These are phyloP conservation scores for Rhombomys opimus DNA, from an alignment of 2,113 vertebrate genomes.

Conservation along the genomic window DNA sequence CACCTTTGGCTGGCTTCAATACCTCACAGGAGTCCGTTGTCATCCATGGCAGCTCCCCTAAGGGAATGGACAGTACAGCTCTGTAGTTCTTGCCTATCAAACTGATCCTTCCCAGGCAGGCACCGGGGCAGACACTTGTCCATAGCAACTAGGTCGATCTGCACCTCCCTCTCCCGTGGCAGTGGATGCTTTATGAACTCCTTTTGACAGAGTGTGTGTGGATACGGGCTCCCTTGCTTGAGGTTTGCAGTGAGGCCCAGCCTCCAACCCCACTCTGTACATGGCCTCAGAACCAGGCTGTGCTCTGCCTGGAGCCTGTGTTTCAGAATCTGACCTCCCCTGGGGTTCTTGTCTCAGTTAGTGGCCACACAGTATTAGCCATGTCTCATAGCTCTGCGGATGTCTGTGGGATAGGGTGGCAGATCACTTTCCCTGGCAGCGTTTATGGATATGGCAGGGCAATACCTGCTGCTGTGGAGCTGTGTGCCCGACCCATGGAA, in stretches of 20 bases:
- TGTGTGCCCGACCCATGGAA: fast-evolving
- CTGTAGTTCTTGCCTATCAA: fast-evolving
- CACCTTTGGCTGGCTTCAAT: background rate
- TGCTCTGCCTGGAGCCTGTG: background rate
- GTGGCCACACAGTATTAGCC: background rate
- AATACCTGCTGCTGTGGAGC: fast-evolving
- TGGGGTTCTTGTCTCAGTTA: background rate
- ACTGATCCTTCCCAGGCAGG: fast-evolving
- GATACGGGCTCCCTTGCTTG: background rate
- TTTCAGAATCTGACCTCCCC: fast-evolving
- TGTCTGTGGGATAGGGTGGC: fast-evolving
- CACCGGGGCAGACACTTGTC: fast-evolving
- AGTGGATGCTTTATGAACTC: fast-evolving
- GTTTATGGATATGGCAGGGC: fast-evolving
- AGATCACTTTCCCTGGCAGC: fast-evolving
- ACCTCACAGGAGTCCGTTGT: fast-evolving
- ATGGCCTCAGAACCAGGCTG: fast-evolving
- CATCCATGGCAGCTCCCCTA: fast-evolving
- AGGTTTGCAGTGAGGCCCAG: fast-evolving
- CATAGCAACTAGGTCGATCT: fast-evolving
- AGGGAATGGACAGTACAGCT: fast-evolving
- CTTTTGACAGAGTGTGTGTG: fast-evolving
- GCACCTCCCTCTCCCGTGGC: fast-evolving
- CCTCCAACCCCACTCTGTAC: background rate
- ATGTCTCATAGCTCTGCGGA: fast-evolving